These are phyloP conservation scores for Zygogramma bicolorata DNA, from an alignment of 2,888 invertebrate species.

Conservation along the genomic window DNA sequence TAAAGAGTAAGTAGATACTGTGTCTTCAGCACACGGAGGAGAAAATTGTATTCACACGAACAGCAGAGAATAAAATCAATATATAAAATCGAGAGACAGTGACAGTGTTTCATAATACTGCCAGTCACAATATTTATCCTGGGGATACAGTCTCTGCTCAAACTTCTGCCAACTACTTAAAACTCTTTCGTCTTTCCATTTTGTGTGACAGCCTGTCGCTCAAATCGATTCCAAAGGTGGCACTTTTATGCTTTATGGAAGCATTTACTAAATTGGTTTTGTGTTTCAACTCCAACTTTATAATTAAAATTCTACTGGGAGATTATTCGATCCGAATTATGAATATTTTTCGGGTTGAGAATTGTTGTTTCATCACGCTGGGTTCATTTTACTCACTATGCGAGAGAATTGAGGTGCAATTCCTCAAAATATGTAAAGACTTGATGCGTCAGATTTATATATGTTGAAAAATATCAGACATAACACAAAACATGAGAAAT, in stretches of 20 bases:
- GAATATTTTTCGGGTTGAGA: neutral
- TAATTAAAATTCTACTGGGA: constrained; percentile 42
- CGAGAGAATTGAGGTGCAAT: too few species aligned
- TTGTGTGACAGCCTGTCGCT: constrained; percentile 67
- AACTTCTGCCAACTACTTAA: constrained; percentile 68
- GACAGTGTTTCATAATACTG: constrained; percentile 56
- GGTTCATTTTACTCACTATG: neutral
- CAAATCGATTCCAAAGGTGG: constrained; percentile 62
- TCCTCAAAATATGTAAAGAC: too few species aligned
- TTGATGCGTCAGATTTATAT: too few species aligned
- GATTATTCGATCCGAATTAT: constrained; percentile 2
- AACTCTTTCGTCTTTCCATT: constrained; percentile 67
- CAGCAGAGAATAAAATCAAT: constrained; percentile 35
- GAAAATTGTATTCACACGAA: neutral
- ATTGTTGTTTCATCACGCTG: neutral
- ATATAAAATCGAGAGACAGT: constrained; percentile 36
- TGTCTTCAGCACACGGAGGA: neutral
- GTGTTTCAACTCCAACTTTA: constrained; percentile 44
- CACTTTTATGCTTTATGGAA: constrained; percentile 60
- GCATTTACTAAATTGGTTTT: constrained; percentile 62
- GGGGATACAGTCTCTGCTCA: constrained; percentile 62
- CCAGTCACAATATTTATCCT: constrained; percentile 65
- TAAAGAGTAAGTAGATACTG: neutral
- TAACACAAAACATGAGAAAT: too few species aligned
- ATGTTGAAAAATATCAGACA: too few species aligned